These are phyloP conservation scores for Nasonovia ribisnigri DNA, from an alignment of 2,888 invertebrate genomes.

Conservation along the genomic window DNA sequence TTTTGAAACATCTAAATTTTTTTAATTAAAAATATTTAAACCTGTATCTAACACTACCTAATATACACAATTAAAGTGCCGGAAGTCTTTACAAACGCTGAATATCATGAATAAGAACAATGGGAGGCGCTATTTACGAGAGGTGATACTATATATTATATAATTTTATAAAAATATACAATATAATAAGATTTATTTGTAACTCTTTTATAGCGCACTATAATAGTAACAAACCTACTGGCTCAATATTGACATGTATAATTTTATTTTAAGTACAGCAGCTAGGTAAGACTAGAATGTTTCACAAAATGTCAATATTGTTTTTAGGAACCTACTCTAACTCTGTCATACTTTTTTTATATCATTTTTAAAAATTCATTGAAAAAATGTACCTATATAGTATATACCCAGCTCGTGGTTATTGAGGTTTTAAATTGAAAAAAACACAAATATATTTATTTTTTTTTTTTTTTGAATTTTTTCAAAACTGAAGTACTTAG, in stretches of 20 bases:
- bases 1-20: neutral
- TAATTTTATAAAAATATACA: neutral
- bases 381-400: neutral
- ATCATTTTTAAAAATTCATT: neutral
- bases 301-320: no score
- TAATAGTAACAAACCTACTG: neutral
- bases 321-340: neutral
- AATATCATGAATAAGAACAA: neutral
- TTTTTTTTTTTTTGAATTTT: neutral
- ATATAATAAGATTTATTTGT: neutral
- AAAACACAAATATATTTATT: neutral
- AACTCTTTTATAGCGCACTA: neutral
- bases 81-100: neutral
- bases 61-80: neutral
- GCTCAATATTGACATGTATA: neutral
- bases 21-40: neutral
- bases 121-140: neutral
- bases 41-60: neutral
- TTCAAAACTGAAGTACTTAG: neutral
- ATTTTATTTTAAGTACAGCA: no score
- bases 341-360: neutral
- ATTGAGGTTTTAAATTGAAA: neutral
- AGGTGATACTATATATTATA: neutral
- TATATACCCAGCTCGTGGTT: neutral
- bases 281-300: no score